These are phyloP conservation scores for Diprion similis DNA, from an alignment of 1,140 invertebrate genomes.

Conservation along the genomic window DNA sequence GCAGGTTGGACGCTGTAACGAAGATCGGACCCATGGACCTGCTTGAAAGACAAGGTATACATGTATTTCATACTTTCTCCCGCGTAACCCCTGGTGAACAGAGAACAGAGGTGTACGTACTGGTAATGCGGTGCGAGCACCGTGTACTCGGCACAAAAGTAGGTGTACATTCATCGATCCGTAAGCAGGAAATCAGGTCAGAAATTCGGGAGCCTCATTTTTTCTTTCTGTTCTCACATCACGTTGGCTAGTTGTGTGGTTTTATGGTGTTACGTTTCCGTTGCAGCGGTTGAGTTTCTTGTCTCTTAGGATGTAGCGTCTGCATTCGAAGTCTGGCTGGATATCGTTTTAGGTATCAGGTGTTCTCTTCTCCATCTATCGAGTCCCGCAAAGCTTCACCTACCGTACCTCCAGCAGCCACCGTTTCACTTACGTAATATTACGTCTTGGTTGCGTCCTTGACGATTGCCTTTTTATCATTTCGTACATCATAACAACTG, in stretches of 20 bases:
- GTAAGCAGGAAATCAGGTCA: background rate
- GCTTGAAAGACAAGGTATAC: background rate
- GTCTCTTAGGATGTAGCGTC: background rate
- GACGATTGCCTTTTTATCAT: too few species aligned
- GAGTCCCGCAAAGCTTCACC: too few species aligned
- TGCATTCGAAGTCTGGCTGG: background rate
- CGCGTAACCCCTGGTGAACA: background rate
- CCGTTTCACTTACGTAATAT: too few species aligned
- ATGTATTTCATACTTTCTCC: constrained; percentile 5
- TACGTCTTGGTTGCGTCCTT: too few species aligned
- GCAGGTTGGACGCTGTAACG: background rate
- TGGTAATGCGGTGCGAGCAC: background rate
- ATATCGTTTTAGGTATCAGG: background rate
- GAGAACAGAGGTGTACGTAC: background rate
- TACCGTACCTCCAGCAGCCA: too few species aligned
- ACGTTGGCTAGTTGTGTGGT: too few species aligned
- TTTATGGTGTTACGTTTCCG: background rate
- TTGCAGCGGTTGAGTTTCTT: background rate
- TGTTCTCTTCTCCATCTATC: background rate
- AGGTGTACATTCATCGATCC: background rate
- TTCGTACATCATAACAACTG: too few species aligned
- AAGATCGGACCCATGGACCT: too few species aligned
- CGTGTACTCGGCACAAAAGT: background rate
- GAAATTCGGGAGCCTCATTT: background rate
- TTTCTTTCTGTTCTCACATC: too few species aligned